Percentiles rank a stretch among this genome's conserved stretches.
These are phyloP conservation scores for Acrossocheilus wenchowensis DNA, from an alignment of 2,797 vertebrate species.

Conservation along the genomic window DNA sequence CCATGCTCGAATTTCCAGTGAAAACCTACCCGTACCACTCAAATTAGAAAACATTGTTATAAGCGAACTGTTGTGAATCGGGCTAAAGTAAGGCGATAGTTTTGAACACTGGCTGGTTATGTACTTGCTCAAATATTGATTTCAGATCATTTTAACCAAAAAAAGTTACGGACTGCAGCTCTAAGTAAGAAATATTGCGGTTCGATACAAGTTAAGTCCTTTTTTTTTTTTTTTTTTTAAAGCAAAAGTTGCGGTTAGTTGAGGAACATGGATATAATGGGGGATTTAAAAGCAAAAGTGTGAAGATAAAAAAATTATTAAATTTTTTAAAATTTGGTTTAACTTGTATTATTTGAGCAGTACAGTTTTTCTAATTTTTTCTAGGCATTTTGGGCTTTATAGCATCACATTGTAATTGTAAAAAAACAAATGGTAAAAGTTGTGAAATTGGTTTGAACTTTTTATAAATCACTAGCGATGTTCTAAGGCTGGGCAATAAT, in stretches of 20 bases:
- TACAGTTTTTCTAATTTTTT: neutral
- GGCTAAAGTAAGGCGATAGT: too few relatives aligned
- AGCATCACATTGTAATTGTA: neutral
- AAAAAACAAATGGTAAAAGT: neutral
- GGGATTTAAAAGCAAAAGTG: neutral
- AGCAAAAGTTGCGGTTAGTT: neutral
- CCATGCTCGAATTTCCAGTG: too few relatives aligned
- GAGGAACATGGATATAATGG: neutral
- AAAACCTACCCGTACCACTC: too few relatives aligned
- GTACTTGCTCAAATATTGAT: too few relatives aligned
- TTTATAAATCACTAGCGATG: neutral
- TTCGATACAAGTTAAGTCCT: neutral
- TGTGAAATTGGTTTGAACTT: neutral
- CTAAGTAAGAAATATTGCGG: neutral
- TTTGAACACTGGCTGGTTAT: too few relatives aligned
- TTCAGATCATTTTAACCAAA: too few relatives aligned
- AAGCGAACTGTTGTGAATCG: too few relatives aligned
- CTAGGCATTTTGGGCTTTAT: neutral
- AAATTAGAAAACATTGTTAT: too few relatives aligned
- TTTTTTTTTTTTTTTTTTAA: neutral
- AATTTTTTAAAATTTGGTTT: neutral
- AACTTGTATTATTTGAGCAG: neutral
- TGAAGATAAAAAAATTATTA: neutral
- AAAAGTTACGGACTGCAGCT: too few relatives aligned
- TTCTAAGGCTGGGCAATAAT: too few relatives aligned